A percentile compares a stretch with the other conserved stretches of the same genome.
These are phyloP conservation scores for Ceratoteleas bidentatus DNA, from an alignment of 1,140 invertebrate species.

Conservation along the genomic window DNA sequence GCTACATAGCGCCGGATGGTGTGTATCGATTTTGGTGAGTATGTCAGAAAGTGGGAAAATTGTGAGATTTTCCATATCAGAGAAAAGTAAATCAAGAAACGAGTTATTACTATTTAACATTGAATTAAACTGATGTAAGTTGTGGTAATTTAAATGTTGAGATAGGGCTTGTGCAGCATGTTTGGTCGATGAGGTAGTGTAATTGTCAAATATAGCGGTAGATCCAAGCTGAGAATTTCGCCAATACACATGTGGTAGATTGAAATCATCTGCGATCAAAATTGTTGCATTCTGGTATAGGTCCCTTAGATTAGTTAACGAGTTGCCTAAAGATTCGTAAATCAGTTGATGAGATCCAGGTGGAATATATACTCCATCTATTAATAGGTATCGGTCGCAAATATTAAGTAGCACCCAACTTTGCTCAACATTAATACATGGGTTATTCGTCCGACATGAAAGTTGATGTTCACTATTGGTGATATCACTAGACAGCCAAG, in stretches of 20 bases:
- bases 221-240: neutral
- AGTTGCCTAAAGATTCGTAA: neutral
- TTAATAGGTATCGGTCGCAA: neutral
- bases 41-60: no score
- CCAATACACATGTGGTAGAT: neutral
- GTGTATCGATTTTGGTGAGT: no score
- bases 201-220: no score
- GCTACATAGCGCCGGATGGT: no score
- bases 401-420: neutral
- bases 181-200: no score
- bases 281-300: neutral
- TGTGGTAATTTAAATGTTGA: no score
- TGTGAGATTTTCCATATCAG: no score
- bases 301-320: neutral
- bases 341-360: neutral
- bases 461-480: neutral
- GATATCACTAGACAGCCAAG: constrained; percentile 8
- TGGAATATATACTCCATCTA: neutral
- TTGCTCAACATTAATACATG: neutral
- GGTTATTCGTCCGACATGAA: neutral
- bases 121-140: no score
- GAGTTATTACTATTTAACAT: no score
- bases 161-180: neutral
- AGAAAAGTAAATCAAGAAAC: no score
- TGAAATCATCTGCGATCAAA: neutral